phyloP scores from a whole-genome alignment of 2,113 vertebrate species.

The Maccullochella peelii region DNA sequence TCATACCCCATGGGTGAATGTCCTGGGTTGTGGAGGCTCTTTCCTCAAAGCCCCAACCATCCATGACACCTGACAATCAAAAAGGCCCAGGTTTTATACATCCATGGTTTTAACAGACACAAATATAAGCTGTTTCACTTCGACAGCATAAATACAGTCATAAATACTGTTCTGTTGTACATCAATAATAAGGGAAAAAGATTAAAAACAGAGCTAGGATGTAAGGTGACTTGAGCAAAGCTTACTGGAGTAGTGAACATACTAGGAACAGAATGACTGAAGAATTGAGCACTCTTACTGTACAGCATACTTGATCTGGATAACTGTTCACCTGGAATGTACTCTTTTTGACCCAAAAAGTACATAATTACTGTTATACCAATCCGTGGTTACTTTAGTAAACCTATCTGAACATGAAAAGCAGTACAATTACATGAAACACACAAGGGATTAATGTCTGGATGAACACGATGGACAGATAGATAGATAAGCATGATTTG shows the following conservation, averaged over 20 bases:
- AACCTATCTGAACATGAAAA: background rate
- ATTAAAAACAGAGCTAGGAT: background rate
- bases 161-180: background rate
- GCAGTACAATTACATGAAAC: background rate
- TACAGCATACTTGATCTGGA: background rate
- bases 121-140: background rate
- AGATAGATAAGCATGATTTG: background rate
- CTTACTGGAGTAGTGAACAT: background rate
- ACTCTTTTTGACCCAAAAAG: background rate
- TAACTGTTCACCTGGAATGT: background rate
- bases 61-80: constrained; percentile 84
- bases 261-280: background rate
- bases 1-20: constrained; percentile 89
- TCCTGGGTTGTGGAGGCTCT: constrained; percentile 87
- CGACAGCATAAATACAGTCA: background rate
- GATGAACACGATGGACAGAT: background rate
- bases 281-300: background rate
- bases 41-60: constrained; percentile 87
- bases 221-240: background rate
- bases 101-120: background rate
- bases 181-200: background rate
- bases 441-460: background rate
- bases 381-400: background rate
- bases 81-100: background rate
- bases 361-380: background rate